Evolutionary conservation across 2,797 vertebrate genomes (phyloP), one percentile per base, ranked within the genome.

Genomic region (Brachyrhaphis roseni): DNA sequence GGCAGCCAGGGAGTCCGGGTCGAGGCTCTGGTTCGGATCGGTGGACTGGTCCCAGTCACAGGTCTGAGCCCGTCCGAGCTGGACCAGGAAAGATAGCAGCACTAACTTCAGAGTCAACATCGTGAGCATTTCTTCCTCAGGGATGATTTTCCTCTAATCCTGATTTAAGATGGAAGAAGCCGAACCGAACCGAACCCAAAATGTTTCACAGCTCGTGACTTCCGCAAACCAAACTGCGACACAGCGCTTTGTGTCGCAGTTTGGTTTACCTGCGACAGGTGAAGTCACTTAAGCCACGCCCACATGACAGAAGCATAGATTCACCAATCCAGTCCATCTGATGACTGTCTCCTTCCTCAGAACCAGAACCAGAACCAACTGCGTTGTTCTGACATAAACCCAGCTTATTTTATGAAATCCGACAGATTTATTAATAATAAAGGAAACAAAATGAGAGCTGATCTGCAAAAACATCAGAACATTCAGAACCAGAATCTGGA

Each of bases 231-330:
- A 34, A 34, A 34, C 34, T 34, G 34, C 34, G 34, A 34, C 34
- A 34, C 36, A 16, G 36, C 47, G 51, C 57, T 36, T 82, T 68
- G 57, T 84, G 84, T 87, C 82, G 80, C 82, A 85, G 47, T 34
- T 75, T 39, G 18, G n/a, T 80, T 86, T 72, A 92, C 90, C 90
- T 87, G 86, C 7, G 0, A 76, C 88, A 92, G 91, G 91, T 92
- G 86, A 78, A 39, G 84, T 77, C 49, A 82, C 49, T 0, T 6
- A 0, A 23, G 75, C 74, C 87, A 31, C 88, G 82, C 91, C 89
- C 86, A 28, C 51, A 72, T 20, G n/a, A 20, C 18, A 49, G 13
- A 2, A 16, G 28, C 43, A 36, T 31, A 13, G 41, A 36, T 20
- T 16, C n/a, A 46, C 62, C 31, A 64, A 31, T 36, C 62, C 62